phyloP scores from a whole-genome alignment of 1,140 invertebrate species.

The Bombus superbus region DNA sequence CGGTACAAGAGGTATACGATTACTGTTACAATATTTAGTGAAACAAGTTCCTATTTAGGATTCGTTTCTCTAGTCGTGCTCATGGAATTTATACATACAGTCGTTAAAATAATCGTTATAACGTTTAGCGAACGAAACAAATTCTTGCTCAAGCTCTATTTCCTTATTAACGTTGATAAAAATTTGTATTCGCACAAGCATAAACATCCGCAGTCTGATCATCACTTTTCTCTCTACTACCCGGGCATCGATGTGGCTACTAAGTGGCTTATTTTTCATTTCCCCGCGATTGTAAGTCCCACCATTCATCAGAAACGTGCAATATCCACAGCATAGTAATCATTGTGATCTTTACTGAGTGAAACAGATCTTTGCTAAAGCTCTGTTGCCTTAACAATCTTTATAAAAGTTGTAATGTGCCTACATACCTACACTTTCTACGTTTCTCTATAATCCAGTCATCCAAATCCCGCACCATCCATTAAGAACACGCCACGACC shows the following conservation, averaged over 20 bases:
- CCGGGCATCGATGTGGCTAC: no score
- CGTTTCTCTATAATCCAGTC: background rate
- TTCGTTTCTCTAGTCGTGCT: background rate
- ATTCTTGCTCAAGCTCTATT: no score
- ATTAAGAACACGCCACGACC: background rate
- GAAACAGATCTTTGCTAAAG: no score
- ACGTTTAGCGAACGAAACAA: no score
- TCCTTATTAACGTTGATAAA: no score
- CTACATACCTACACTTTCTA: background rate
- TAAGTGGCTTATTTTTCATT: background rate
- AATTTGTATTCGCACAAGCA: background rate
- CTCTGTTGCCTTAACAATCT: no score
- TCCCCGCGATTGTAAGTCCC: background rate
- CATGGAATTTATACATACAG: background rate
- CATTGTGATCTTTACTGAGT: background rate
- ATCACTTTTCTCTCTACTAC: background rate
- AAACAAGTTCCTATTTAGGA: background rate
- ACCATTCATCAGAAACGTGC: background rate
- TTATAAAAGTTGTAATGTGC: no score
- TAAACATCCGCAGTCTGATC: background rate
- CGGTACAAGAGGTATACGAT: no score
- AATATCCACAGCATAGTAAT: background rate
- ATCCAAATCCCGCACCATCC: background rate
- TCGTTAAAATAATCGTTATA: no score
- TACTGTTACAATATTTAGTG: no score